phyloP scores from a whole-genome alignment of 2,888 invertebrate species.

The Adelphocoris suturalis region DNA sequence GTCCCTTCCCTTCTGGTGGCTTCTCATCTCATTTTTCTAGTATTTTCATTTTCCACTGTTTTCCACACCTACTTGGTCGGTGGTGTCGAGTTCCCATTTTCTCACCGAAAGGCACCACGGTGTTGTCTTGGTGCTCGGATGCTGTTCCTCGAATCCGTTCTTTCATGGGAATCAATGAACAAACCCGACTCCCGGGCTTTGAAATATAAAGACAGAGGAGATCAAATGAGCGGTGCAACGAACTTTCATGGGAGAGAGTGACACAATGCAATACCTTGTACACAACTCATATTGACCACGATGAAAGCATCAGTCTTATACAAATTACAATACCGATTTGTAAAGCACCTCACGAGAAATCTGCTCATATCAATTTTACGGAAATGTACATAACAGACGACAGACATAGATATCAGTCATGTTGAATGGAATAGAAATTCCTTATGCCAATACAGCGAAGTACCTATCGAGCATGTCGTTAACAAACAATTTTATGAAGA shows the following conservation, averaged over 20 bases:
- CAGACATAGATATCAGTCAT: too few relatives aligned
- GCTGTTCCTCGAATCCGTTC: conserved; percentile 30
- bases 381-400: too few relatives aligned
- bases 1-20: neutral
- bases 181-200: neutral
- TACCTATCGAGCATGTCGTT: too few relatives aligned
- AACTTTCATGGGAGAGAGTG: neutral
- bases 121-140: neutral
- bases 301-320: too few relatives aligned
- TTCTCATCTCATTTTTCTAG: conserved; percentile 16
- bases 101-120: neutral
- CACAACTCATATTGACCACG: too few relatives aligned
- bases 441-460: too few relatives aligned
- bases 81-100: conserved; percentile 32
- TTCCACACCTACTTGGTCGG: neutral
- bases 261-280: too few relatives aligned
- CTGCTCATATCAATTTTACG: too few relatives aligned
- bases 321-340: too few relatives aligned
- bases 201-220: neutral
- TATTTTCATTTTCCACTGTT: neutral
- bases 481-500: too few relatives aligned
- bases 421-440: too few relatives aligned
- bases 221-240: neutral
- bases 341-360: too few relatives aligned
- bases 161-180: conserved; percentile 62